Evolutionary conservation across 1,140 invertebrate genomes (phyloP), one percentile per base, ranked within the genome.

Genomic region (Homarus americanus): DNA sequence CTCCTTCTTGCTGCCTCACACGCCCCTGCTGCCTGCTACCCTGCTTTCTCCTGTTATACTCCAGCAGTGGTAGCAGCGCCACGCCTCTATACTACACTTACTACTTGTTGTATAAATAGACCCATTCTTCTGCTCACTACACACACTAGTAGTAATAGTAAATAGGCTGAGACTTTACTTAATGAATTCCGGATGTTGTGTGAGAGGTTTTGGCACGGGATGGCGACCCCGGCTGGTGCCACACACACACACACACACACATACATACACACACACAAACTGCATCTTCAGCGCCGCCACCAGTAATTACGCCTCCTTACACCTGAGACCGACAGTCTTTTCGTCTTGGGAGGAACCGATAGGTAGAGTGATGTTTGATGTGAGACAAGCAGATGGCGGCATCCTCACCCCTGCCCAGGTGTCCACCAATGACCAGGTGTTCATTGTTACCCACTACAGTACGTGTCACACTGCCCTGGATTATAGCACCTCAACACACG

Each of bases 401-500:
- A 24, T 41, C 63, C 66, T 36, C 63, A 44, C 82, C 38, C 28
- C 36, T 41, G 82, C 63, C 36, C 63, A 73, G 63, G 66, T 72
- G 63, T 15, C 41, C 63, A 38, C 32, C 53, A 34, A 34, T 66
- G 32, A 53, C 85, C 85, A 87, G 86, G 86, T 88, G 86, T 72
- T 88, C 86, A 82, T 88, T 88, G 78, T 82, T 82, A 88, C 76
- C 86, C 86, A 88, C 63, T 72, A 24, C 86, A 72, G 34, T 76
- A 78, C 72, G n/a, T 17, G 9, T 9, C 44, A n/a, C n/a, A n/a
- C 44, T 10, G 44, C 9, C 44, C 44, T 49, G 17, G 9, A 49
- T 49, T 10, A 49, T 17, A 9, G 9, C 44, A 49, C 17, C 9
- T 49, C 44, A 9, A 17, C 44, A 10, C 44, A 9, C 9, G 44